Conservation (phyloP, 2,797 vertebrate genomes). For the Echeneis naucrates region DNA sequence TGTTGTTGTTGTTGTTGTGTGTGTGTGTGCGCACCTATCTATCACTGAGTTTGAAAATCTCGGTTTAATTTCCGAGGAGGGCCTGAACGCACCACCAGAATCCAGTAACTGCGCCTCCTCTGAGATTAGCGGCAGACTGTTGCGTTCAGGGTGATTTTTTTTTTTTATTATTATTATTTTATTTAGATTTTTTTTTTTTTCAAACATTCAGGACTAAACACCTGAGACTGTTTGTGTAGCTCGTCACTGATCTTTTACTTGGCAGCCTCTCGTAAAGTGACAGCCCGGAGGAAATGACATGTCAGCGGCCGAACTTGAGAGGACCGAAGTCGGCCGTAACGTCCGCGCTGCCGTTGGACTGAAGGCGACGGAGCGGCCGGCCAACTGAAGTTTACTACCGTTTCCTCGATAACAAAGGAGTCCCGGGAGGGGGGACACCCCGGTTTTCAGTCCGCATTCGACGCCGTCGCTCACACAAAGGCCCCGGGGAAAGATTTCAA, state of each 20-base stretch:
- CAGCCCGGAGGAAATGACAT: constrained; percentile 69
- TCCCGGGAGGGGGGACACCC: no score
- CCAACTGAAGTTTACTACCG: constrained; percentile 67
- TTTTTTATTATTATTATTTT: no score
- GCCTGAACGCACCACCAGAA: constrained; percentile 38
- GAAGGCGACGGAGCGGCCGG: constrained; percentile 44
- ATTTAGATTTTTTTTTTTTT: neutral
- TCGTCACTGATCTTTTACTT: neutral
- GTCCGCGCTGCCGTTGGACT: constrained; percentile 14
- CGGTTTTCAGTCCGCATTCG: constrained; percentile 39
- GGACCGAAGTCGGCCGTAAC: constrained; percentile 16
- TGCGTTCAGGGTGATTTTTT: constrained; percentile 23
- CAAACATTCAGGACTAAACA: neutral
- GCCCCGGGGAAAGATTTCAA: neutral
- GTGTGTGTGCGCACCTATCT: neutral
- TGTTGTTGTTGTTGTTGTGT: no score
- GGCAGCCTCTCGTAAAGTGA: constrained; percentile 21
- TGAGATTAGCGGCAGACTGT: constrained; percentile 65
- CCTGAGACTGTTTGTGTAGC: neutral
- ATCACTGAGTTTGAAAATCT: rapidly evolving
- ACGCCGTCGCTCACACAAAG: constrained; percentile 38
- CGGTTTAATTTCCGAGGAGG: neutral
- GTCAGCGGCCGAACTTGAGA: constrained; percentile 48
- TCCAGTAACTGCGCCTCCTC: constrained; percentile 28
- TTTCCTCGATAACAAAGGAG: constrained; percentile 66